Base-by-base conservation (phyloP, 2,888 invertebrate genomes). In the Lingula anatina region DNA sequence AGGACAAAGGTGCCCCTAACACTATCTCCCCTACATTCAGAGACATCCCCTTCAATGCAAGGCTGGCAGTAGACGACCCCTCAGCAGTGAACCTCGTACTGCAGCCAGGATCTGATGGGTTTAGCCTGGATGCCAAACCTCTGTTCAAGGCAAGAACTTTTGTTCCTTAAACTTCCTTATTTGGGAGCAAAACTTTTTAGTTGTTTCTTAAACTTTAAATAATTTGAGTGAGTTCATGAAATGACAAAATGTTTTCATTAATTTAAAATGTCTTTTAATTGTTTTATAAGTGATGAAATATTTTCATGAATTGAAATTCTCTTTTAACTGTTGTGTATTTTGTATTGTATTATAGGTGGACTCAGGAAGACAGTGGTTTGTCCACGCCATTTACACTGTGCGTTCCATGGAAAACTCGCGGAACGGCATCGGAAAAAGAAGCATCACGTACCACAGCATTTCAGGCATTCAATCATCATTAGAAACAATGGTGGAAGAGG, bases 1-100 rank as follows among this genome's bases (percentile, higher is more conserved):
- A 75, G 75, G 76, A 76, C 55, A 64, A 64, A 55, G 65, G 65
- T 23, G 66, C 72, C 1, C 74, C 74, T 0, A 59, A 67, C 37
- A 68, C 70, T 1, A 62, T 65, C 20, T 60, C 62, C 15, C 56
- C 53, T n/a, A 51, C 51, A 18, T 69, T 73, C 55, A 56, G 65
- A 37, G 70, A 66, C 48, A 53, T 71, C 15, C 64, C 68, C 5
- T 72, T 76, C 50, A 64, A 70, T 43, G 75, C 75, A n/a, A 48
- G 53, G n/a, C 49, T 74, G 35, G 71, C 72, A 2, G 49, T 40
- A 1, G 68, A 75, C 35, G 74, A 75, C 40, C 56, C 59, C 3
- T 55, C 52, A 25, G 71, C 68, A 0, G 43, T 50, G 1, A 31
- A 40, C 3, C 57, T 75, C 20, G 53, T 64, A 3, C 56, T 50